Base-by-base conservation (phyloP, 2,797 vertebrate species). In the Cheirogaleus major region DNA sequence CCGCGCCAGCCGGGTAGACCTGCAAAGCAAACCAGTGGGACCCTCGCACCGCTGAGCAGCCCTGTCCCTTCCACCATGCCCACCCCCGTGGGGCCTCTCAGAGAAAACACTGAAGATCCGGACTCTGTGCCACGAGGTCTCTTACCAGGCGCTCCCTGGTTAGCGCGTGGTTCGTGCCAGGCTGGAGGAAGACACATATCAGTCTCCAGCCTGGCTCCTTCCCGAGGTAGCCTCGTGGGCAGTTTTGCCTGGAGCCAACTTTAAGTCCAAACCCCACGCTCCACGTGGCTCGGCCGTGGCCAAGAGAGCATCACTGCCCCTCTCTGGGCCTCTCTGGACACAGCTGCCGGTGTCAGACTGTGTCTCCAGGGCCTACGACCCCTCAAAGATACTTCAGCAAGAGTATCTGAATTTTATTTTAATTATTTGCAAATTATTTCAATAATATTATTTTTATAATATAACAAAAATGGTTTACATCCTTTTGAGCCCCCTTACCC, bases 131-230 rank as follows among this genome's bases (percentile, higher is more conserved):
- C 20, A 30, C 0, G 13, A 3, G 4, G 57, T 5, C 63, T 67
- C 61, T 35, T 6, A 4, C 17, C 35, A 6, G 20, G 7, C 14
- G 59, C 57, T 85, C 32, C 3, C 0, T 1, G 15, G 84, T 30
- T 65, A 41, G 35, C 5, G 1, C 18, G 0, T 1, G 35, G 20
- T 43, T 52, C 18, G 5, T 23, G 22, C 13, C 2, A 7, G 43
- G 14, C 18, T 4, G 17, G 73, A 61, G 63, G 25, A 50, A 61
- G 41, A 25, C 0, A 0, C 27, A 1, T 0, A n/a, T 35, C 78
- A 4, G 43, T 43, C n/a, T 52, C 41, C n/a, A 32, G 14, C 18
- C 41, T 41, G 41, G 22, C 57, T 52, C 75, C 41, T 45, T 52
- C 70, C 79, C 6, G 25, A 35, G 18, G 48, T 3, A 18, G 35